Percentiles rank a stretch among this genome's conserved stretches.
Conservation (phyloP, 2,113 vertebrate genomes). For the Gymnorhina tibicen region DNA sequence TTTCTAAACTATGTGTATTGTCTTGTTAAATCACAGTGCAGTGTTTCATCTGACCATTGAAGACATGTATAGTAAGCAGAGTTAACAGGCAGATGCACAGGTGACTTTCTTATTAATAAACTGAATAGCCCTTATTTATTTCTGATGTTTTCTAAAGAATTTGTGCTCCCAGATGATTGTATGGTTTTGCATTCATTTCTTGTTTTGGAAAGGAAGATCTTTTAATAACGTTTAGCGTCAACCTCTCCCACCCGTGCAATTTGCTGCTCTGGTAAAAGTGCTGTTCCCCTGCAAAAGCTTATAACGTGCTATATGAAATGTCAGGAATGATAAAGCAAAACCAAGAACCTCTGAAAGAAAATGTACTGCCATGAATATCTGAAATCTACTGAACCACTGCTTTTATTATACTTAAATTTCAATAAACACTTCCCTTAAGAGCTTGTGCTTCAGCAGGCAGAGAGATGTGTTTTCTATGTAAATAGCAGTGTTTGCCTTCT, state of each 20-base stretch:
- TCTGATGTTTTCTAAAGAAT: neutral
- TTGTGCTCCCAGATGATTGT: neutral
- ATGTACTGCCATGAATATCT: neutral
- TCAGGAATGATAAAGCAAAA: constrained; percentile 40
- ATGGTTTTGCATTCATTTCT: constrained; percentile 4
- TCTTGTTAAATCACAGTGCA: neutral
- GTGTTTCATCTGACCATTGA: neutral
- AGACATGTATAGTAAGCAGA: neutral
- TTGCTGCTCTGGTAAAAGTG: neutral
- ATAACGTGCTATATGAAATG: neutral
- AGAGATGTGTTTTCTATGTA: constrained; percentile 16
- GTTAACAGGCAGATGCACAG: neutral
- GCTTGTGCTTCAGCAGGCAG: neutral
- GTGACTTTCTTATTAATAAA: neutral
- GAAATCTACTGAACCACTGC: neutral
- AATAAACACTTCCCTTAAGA: constrained; percentile 1
- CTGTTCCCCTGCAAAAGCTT: constrained; percentile 10
- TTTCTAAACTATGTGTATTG: neutral
- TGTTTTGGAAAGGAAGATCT: constrained; percentile 24
- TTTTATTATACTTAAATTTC: constrained; percentile 37
- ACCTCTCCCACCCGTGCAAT: neutral
- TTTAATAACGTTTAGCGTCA: constrained; percentile 38
- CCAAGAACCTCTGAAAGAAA: constrained; percentile 6
- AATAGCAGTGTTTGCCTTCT: constrained; percentile 25
- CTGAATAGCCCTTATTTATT: neutral